Evolutionary conservation across 2,888 invertebrate genomes (phyloP).

Genomic region (Drosophila anomelani): DNA sequence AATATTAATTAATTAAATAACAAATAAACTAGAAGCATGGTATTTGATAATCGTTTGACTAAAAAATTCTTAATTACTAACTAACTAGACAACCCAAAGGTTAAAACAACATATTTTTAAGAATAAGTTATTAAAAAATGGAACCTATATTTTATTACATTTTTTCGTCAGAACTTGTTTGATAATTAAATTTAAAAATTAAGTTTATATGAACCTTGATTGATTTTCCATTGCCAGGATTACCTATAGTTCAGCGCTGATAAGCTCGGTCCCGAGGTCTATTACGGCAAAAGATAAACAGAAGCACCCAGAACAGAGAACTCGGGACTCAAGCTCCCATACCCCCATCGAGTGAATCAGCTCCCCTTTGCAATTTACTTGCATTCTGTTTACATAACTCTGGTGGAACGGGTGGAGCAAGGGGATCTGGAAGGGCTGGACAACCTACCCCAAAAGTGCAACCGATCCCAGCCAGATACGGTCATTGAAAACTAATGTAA

Average conservation of each 20-base stretch:
- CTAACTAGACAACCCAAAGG: no score
- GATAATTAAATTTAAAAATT: background rate
- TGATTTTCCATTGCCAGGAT: conserved; percentile 33
- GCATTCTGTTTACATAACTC: conserved; percentile 23
- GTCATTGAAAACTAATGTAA: conserved; percentile 57
- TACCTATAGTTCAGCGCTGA: conserved; percentile 18
- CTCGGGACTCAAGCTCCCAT: conserved; percentile 11
- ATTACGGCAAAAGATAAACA: conserved; percentile 9
- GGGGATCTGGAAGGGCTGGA: conserved; percentile 13
- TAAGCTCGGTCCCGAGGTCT: conserved; percentile 43
- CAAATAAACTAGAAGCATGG: background rate
- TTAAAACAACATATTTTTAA: no score
- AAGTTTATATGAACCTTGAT: conserved; percentile 20
- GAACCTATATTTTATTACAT: background rate
- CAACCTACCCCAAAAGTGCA: conserved; percentile 46
- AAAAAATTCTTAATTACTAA: no score
- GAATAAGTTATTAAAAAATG: background rate
- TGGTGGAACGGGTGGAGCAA: background rate
- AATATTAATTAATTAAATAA: background rate
- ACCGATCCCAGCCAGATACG: conserved; percentile 24
- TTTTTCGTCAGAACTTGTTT: background rate
- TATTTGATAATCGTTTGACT: background rate
- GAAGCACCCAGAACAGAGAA: conserved; percentile 21
- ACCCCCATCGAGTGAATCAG: conserved; percentile 7
- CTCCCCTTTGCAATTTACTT: conserved; percentile 37